These are phyloP conservation scores for Pasiphila rectangulata DNA, from an alignment of 2,888 invertebrate species.

Conservation along the genomic window DNA sequence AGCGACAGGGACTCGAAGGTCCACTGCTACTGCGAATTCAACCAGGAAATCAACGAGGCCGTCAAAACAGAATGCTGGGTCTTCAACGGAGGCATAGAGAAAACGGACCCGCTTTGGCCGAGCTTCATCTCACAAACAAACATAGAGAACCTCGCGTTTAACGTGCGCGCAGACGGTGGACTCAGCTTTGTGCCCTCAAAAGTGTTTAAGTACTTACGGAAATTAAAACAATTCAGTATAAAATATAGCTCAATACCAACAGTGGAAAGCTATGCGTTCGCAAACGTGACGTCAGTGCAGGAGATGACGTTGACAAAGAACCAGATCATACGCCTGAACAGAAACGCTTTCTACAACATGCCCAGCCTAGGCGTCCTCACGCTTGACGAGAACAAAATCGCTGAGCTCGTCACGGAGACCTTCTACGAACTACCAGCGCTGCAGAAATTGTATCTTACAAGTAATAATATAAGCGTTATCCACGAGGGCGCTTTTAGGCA, in stretches of 20 bases:
- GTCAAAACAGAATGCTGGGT: constrained; percentile 89
- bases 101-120: constrained; percentile 86
- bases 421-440: constrained; percentile 87
- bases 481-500: constrained; percentile 92
- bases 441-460: constrained; percentile 89
- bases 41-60: constrained; percentile 79
- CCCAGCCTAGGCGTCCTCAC: constrained; percentile 85
- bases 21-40: constrained; percentile 85
- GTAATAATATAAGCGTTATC: constrained; percentile 90
- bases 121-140: constrained; percentile 87
- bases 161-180: constrained; percentile 85
- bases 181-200: constrained; percentile 87
- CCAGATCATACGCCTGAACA: constrained; percentile 83
- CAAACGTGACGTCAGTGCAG: constrained; percentile 85
- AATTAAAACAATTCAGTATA: constrained; percentile 84
- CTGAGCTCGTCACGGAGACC: constrained; percentile 86
- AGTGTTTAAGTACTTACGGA: constrained; percentile 83
- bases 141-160: constrained; percentile 85
- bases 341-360: constrained; percentile 87
- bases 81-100: constrained; percentile 84
- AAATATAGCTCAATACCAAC: constrained; percentile 87
- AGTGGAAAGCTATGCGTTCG: constrained; percentile 86
- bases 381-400: constrained; percentile 87
- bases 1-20: constrained; percentile 79
- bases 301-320: constrained; percentile 86